phyloP scores from a whole-genome alignment of 1,140 invertebrate genomes.

The Antheraea mylitta region DNA sequence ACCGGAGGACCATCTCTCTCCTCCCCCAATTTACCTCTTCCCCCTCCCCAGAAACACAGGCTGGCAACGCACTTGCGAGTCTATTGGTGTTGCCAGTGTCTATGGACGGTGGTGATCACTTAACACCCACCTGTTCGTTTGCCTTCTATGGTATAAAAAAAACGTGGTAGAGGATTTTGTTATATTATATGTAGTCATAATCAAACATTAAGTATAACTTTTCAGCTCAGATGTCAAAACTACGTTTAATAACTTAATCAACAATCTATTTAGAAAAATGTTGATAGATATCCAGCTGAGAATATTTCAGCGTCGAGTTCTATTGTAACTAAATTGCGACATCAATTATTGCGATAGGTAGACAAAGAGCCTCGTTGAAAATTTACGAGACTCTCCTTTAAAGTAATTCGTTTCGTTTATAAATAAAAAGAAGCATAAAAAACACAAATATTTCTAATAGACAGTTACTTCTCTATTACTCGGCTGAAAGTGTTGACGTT shows the following conservation, averaged over 20 bases:
- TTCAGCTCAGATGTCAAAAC: neutral
- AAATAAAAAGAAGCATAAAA: conserved; percentile 16
- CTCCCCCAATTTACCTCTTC: too few species aligned
- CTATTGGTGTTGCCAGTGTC: too few species aligned
- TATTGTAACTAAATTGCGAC: conserved; percentile 46
- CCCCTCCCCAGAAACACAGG: too few species aligned
- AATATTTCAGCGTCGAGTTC: conserved; percentile 52
- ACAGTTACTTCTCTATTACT: neutral
- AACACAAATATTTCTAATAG: conserved; percentile 17
- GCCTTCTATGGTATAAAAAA: too few species aligned
- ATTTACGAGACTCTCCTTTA: conserved; percentile 41
- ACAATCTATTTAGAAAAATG: conserved; percentile 55
- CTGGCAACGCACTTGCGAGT: too few species aligned
- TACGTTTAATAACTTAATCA: conserved; percentile 16
- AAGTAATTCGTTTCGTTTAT: conserved; percentile 26
- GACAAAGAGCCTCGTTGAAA: conserved; percentile 38
- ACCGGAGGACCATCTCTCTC: too few species aligned
- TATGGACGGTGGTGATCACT: too few species aligned
- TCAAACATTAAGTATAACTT: neutral
- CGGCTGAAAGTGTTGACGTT: neutral
- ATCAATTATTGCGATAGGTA: conserved; percentile 44
- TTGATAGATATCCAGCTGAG: conserved; percentile 58
- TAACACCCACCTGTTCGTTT: too few species aligned
- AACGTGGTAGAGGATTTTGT: too few species aligned
- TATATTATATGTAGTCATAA: too few species aligned